phyloP scores from a whole-genome alignment of 2,888 invertebrate genomes.

The Andrena fulva region DNA sequence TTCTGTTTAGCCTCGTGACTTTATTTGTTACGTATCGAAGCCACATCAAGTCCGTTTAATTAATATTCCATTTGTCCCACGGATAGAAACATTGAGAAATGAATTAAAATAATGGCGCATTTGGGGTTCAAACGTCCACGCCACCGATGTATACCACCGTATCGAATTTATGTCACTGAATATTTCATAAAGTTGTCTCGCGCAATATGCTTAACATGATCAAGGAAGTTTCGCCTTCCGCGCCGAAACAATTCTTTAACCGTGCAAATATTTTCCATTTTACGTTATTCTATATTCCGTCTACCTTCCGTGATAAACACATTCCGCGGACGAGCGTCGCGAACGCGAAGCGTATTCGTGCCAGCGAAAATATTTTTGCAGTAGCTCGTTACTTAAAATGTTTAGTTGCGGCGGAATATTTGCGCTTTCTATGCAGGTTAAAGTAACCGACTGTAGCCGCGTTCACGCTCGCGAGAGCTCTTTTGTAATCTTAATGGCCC shows the following conservation, averaged over 20 bases:
- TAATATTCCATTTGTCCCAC: not conserved
- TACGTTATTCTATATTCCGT: constrained; percentile 32
- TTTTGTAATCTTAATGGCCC: constrained; percentile 26
- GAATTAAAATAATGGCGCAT: not conserved
- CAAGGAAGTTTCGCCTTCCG: not conserved
- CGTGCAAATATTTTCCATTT: constrained; percentile 12
- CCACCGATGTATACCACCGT: not conserved
- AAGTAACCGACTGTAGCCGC: not conserved
- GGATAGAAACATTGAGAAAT: not conserved
- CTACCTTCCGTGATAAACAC: constrained; percentile 12
- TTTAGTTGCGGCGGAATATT: constrained; percentile 5
- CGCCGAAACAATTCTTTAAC: constrained; percentile 31
- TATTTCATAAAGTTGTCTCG: constrained; percentile 21
- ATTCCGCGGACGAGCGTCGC: not conserved
- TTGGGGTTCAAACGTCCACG: not conserved
- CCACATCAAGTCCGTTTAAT: not conserved
- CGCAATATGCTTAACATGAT: constrained; percentile 18
- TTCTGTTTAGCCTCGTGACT: too few relatives aligned
- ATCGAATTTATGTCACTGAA: constrained; percentile 22
- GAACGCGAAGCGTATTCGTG: not conserved
- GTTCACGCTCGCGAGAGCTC: not conserved
- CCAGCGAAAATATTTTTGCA: constrained; percentile 10
- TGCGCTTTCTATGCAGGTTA: constrained; percentile 17
- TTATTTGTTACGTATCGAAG: not conserved
- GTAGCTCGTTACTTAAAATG: constrained; percentile 6